Conservation (phyloP, 1,140 invertebrate genomes). For the Dryas iulia region DNA sequence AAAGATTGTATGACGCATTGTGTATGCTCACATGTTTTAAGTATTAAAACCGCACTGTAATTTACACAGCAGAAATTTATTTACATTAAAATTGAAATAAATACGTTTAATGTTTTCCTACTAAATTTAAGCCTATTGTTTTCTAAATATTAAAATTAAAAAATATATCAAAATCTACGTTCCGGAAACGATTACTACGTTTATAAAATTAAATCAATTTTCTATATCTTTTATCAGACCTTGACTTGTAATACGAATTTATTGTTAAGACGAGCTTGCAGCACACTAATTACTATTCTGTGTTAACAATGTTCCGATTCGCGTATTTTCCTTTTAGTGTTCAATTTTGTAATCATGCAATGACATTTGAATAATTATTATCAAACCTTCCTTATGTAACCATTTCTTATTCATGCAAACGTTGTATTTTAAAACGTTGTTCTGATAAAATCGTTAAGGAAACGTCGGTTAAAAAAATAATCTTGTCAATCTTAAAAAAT, state of each 20-base stretch:
- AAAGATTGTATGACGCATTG: constrained; percentile 8
- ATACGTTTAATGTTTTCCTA: background rate
- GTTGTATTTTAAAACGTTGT: background rate
- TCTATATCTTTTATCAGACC: background rate
- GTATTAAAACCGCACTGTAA: background rate
- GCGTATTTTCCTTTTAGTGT: background rate
- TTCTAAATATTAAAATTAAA: too few species aligned
- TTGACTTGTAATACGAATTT: too few species aligned
- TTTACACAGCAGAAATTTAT: background rate
- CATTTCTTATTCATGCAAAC: background rate
- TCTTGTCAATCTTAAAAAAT: background rate
- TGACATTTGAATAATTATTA: background rate
- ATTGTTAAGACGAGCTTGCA: too few species aligned
- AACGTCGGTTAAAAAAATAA: background rate
- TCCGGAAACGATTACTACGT: too few species aligned
- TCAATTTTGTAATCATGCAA: background rate
- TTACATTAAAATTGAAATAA: background rate
- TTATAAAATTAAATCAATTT: background rate
- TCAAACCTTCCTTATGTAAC: background rate
- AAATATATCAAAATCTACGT: too few species aligned
- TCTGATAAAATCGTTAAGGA: background rate
- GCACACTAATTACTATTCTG: background rate
- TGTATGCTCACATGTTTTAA: constrained; percentile 3
- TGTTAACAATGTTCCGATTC: background rate
- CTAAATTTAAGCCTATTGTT: background rate